Conservation (phyloP, 2,797 vertebrate species). For the Neosilurus hyrtlii region DNA sequence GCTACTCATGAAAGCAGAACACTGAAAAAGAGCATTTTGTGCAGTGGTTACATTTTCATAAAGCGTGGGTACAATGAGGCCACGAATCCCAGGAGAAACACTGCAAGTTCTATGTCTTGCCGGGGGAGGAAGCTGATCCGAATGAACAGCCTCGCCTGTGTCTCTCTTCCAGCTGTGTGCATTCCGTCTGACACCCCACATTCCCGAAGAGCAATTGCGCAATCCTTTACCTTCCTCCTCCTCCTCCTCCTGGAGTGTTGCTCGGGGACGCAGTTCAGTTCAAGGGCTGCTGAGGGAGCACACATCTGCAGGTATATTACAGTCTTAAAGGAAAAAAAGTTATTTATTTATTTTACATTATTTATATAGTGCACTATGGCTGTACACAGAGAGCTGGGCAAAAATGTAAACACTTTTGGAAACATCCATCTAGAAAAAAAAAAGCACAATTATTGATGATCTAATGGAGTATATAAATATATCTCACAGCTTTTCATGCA, state of each 20-base stretch:
- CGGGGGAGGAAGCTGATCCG: conserved; percentile 62
- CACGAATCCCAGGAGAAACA: conserved; percentile 47
- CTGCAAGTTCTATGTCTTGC: conserved; percentile 46
- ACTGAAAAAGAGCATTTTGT: conserved; percentile 66
- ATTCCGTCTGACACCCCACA: conserved; percentile 73
- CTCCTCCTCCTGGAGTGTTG: conserved; percentile 22
- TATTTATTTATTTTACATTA: not conserved
- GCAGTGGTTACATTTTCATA: conserved; percentile 69
- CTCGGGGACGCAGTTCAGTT: conserved; percentile 39
- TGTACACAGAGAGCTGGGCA: conserved; percentile 15
- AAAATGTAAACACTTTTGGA: conserved; percentile 27
- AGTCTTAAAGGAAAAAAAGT: not conserved
- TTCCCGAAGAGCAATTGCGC: conserved; percentile 77
- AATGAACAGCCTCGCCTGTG: conserved; percentile 70
- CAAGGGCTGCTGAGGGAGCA: conserved; percentile 36
- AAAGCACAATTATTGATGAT: conserved; percentile 36
- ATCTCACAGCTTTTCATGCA: conserved; percentile 41
- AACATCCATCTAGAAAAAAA: conserved; percentile 37
- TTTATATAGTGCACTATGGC: not conserved
- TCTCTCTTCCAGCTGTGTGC: conserved; percentile 69
- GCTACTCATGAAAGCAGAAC: conserved; percentile 29
- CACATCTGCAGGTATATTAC: conserved; percentile 40
- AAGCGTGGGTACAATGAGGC: conserved; percentile 66
- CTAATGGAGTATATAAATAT: conserved; percentile 47
- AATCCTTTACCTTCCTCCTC: conserved; percentile 64